Percentiles rank a stretch among this genome's conserved stretches.
Evolutionary conservation across 2,888 invertebrate species (phyloP).

Genomic region (Embidobia sp.): DNA sequence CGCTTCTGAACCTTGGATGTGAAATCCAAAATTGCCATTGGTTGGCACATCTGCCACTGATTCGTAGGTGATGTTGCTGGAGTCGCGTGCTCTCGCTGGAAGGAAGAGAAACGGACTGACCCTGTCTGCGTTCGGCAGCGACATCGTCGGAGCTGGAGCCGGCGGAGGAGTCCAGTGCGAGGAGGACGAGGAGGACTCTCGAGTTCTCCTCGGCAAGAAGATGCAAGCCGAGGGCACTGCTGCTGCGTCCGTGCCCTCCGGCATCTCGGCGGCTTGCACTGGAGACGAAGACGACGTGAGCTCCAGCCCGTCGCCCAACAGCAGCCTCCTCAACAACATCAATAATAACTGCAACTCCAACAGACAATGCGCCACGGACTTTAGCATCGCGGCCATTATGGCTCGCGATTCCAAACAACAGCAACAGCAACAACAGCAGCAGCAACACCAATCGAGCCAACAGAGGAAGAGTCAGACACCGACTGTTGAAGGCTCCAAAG

Average conservation of each 20-base stretch:
- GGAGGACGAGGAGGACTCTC: slow-evolving; percentile 85
- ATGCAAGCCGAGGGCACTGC: slow-evolving; percentile 82
- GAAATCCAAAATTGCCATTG: slow-evolving; percentile 32
- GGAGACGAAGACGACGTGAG: slow-evolving; percentile 85
- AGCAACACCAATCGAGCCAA: slow-evolving; percentile 64
- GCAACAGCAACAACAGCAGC: slow-evolving; percentile 82
- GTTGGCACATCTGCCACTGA: slow-evolving; percentile 51
- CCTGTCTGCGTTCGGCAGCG: slow-evolving; percentile 79
- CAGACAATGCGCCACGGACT: slow-evolving; percentile 94
- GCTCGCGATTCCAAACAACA: slow-evolving; percentile 86
- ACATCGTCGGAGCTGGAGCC: slow-evolving; percentile 79
- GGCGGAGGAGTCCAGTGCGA: slow-evolving; percentile 83
- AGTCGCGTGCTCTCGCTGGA: slow-evolving; percentile 80
- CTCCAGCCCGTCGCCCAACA: slow-evolving; percentile 80
- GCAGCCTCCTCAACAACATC: slow-evolving; percentile 75
- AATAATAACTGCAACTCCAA: slow-evolving; percentile 82
- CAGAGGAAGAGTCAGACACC: slow-evolving; percentile 74
- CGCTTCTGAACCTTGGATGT: slow-evolving; percentile 5
- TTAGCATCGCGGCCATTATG: slow-evolving; percentile 93
- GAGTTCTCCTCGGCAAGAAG: slow-evolving; percentile 80
- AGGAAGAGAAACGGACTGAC: slow-evolving; percentile 81
- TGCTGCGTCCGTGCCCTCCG: slow-evolving; percentile 72
- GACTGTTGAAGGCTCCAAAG: slow-evolving; percentile 78
- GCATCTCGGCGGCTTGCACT: slow-evolving; percentile 81
- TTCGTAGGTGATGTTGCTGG: slow-evolving; percentile 80